Base-by-base conservation (phyloP, 1,140 invertebrate species). In the Sarcophaga peregrina region DNA sequence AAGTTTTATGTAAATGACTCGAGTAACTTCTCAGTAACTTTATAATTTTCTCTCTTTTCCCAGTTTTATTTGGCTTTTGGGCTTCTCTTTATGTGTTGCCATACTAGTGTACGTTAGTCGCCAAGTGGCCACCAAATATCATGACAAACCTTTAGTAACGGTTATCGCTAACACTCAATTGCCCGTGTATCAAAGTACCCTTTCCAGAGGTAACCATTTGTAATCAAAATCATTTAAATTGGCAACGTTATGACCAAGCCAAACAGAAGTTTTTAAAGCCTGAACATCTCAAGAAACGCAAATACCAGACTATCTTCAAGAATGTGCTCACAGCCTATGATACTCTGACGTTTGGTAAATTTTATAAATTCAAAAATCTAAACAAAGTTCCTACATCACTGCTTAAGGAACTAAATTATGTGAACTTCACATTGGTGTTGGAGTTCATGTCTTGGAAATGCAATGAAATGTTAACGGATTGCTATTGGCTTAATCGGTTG, bases 131-230 rank as follows among this genome's bases (percentile, higher is more conserved):
- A 80, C 85, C 37, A 85, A 87, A 0, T 87, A 84, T 68, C 83
- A 86, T 10, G 84, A 82, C 13, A 84, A 85, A 11, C 84, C 85
- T 62, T 87, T 90, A 8, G 81, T 86, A 25, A 90, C 89, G 0
- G 82, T 86, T 0, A 82, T 90, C 8, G 86, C 86, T 3, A 48
- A 85, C 3, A 83, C 86, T 0, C 85, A 84, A 68, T 85, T 83
- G 73, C 85, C 89, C n/a, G 84, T 90, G 1, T 45, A 48, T 8
- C 83, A n/a, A 85, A 15, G 85, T 90, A 46, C 68, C 86, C 15
- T 90, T 89, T 80, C 87, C 89, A 0, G 86, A 87, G 37, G 58
- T 90, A 8, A 80, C 89, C 0, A 87, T 90, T 10, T 90, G 89
- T 76, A 89, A 89, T 73, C 82, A 84, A 58, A 90, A 90, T 74